Conservation (phyloP, 2,888 invertebrate species). For the Gari tellinella region DNA sequence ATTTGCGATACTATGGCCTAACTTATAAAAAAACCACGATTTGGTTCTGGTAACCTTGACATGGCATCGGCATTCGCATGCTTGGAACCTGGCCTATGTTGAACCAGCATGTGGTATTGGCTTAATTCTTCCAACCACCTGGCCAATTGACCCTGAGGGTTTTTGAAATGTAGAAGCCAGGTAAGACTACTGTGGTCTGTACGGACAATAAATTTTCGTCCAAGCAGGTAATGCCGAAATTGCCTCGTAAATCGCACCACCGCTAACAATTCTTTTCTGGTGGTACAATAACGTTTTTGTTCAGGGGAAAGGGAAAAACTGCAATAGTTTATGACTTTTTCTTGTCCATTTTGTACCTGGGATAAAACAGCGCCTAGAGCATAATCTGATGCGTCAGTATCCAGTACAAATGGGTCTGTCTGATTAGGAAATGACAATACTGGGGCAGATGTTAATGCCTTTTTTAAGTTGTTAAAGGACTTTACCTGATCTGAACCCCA, state of each 20-base stretch:
- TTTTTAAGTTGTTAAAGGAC: no score
- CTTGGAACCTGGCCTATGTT: constrained; percentile 34
- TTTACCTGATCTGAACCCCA: no score
- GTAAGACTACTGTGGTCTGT: constrained; percentile 57
- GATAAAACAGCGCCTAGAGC: no score
- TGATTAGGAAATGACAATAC: no score
- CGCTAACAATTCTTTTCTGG: constrained; percentile 55
- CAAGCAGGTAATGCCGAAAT: constrained; percentile 54
- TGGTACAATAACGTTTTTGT: constrained; percentile 49
- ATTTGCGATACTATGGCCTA: background rate
- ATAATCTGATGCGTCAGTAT: no score
- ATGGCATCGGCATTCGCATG: constrained; percentile 28
- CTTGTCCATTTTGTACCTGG: no score
- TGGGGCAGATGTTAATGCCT: no score
- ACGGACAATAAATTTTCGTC: constrained; percentile 36
- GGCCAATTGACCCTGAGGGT: constrained; percentile 51
- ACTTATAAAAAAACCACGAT: background rate
- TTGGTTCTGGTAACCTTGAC: background rate
- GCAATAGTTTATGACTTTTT: no score
- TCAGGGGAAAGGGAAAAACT: no score
- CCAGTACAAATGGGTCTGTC: no score
- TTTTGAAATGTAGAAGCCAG: constrained; percentile 52
- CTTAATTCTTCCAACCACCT: constrained; percentile 59
- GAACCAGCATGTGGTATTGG: constrained; percentile 50
- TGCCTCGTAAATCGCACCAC: constrained; percentile 49